Base-by-base conservation (phyloP, 2,888 invertebrate genomes). In the Platycheirus albimanus region DNA sequence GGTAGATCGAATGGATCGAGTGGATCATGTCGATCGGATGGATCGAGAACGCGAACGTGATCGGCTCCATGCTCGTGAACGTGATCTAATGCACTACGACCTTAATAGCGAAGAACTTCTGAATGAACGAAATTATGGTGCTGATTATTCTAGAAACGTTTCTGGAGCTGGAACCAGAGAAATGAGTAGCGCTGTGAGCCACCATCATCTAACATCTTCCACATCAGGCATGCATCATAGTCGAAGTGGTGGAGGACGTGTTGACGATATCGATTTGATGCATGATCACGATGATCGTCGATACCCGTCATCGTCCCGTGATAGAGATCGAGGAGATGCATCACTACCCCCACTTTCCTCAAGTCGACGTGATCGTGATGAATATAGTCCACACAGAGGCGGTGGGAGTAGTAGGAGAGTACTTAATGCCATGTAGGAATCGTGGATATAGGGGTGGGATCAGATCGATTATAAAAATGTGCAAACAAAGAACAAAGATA, bases 391-490 rank as follows among this genome's bases (percentile, higher is more conserved):
- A 87, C 91, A 91, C 86, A 89, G 91, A 88, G 89, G 91, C 89
- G 90, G 91, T 88, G 90, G 90, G 89, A 91, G 90, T 89, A 90
- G 90, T 90, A 90, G 91, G 89, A 91, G 91, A 90, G 90, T 90
- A 88, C 90, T 91, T 87, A 91, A 91, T 89, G 91, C 91, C 89
- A 91, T 91, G 91, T 91, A 91, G 91, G 91, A 91, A 90, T 91
- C 91, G 90, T 91, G 91, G 91, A 91, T 91, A 90, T 91, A 91
- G 90, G 91, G 90, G 90, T 90, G 90, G 90, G 90, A 90, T 90
- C 90, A 90, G 90, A 89, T 89, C 90, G 89, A 91, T 89, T 87
- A 88, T 88, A 89, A 88, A 77, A 88, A 88, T 79, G 77, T 15
- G 45, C 67, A 49, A 77, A 43, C 51, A 85, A 76, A 74, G 69